These are phyloP conservation scores for Schizopygopsis pylzovi DNA, from an alignment of 2,797 vertebrate genomes.

Conservation along the genomic window DNA sequence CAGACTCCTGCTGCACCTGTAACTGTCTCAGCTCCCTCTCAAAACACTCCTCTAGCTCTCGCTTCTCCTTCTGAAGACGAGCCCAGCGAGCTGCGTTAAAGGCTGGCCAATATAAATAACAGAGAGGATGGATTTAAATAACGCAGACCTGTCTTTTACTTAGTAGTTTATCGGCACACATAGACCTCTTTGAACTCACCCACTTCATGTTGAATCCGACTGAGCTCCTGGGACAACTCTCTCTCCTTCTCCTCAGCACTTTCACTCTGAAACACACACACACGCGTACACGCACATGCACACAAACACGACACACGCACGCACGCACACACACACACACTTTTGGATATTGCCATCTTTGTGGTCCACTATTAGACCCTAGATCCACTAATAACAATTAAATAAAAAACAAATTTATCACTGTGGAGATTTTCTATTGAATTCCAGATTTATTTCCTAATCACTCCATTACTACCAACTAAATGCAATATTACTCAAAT, in stretches of 20 bases:
- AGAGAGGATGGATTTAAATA: background rate
- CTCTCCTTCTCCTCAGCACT: constrained; percentile 84
- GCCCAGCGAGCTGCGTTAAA: constrained; percentile 81
- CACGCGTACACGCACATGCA: too few species aligned
- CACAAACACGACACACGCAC: constrained; percentile 36
- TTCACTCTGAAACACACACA: constrained; percentile 83
- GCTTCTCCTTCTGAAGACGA: constrained; percentile 86
- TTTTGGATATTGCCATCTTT: too few species aligned
- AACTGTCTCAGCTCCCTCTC: constrained; percentile 84
- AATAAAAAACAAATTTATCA: too few species aligned
- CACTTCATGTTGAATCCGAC: constrained; percentile 89
- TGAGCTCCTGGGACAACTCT: constrained; percentile 85
- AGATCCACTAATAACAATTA: too few species aligned
- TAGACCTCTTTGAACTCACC: constrained; percentile 81
- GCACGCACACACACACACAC: too few species aligned
- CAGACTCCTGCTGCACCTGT: constrained; percentile 84
- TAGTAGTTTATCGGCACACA: background rate
- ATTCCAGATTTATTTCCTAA: background rate
- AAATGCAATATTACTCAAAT: background rate
- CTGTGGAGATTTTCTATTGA: too few species aligned
- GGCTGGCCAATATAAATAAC: constrained; percentile 70
- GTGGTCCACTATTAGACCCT: too few species aligned
- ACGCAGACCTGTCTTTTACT: background rate
- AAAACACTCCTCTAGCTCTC: constrained; percentile 84
- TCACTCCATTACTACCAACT: background rate